Evolutionary conservation across 1,140 invertebrate species (phyloP).

Genomic region (Caerostris extrusa): DNA sequence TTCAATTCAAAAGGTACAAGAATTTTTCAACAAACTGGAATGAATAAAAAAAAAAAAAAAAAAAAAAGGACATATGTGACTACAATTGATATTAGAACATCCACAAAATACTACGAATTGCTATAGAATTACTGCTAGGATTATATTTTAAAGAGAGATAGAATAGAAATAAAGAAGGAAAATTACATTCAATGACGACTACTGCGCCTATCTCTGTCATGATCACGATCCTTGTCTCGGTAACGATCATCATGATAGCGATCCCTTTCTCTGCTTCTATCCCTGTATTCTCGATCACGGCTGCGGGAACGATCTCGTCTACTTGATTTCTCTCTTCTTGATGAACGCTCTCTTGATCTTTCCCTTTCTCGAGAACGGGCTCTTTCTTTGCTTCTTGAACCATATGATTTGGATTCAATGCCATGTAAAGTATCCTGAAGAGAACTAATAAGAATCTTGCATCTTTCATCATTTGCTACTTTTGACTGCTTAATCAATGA

Average conservation of each 20-base stretch:
- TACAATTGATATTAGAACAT: slow-evolving; percentile 30
- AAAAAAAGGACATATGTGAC: not conserved
- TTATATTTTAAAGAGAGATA: slow-evolving; percentile 1
- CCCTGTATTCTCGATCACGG: slow-evolving; percentile 81
- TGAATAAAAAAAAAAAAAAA: slow-evolving; percentile 47
- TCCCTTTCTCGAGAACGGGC: slow-evolving; percentile 83
- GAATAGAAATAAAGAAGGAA: slow-evolving; percentile 24
- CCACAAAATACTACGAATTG: slow-evolving; percentile 4
- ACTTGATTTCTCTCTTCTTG: slow-evolving; percentile 80
- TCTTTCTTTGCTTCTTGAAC: slow-evolving; percentile 82
- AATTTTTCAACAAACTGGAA: slow-evolving; percentile 33
- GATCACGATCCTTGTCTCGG: slow-evolving; percentile 80
- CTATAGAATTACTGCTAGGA: slow-evolving; percentile 11
- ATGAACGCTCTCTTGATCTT: slow-evolving; percentile 79
- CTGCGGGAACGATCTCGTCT: slow-evolving; percentile 82
- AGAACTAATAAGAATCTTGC: slow-evolving; percentile 98
- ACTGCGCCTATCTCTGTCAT: slow-evolving; percentile 78
- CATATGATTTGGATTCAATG: slow-evolving; percentile 98
- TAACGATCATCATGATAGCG: slow-evolving; percentile 83
- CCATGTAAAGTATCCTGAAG: slow-evolving; percentile 97
- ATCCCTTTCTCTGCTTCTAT: slow-evolving; percentile 88
- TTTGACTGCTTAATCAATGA: slow-evolving; percentile 99
- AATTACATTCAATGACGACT: slow-evolving; percentile 78
- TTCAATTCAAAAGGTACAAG: slow-evolving; percentile 48
- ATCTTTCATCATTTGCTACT: slow-evolving; percentile 97